Percentiles rank a stretch among this genome's conserved stretches.
These are phyloP conservation scores for Casuarius casuarius DNA, from an alignment of 2,113 vertebrate genomes.

Conservation along the genomic window DNA sequence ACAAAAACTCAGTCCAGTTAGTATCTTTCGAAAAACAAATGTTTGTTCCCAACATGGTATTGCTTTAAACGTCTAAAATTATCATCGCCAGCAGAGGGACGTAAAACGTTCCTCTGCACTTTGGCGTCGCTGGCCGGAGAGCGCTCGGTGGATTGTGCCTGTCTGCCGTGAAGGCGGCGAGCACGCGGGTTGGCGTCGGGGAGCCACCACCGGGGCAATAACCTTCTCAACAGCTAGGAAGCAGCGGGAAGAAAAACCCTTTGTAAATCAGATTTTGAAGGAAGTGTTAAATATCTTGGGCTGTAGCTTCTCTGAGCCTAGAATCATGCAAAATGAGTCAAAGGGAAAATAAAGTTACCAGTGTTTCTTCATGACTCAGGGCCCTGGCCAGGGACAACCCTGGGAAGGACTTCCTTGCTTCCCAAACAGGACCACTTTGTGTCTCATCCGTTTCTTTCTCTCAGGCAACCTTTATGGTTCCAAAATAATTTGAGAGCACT, in stretches of 20 bases:
- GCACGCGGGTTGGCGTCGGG: neutral
- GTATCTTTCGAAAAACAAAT: neutral
- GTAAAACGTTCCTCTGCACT: neutral
- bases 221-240: neutral
- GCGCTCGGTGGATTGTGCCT: neutral
- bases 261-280: neutral
- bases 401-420: constrained; percentile 41
- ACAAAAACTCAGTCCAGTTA: too few species aligned
- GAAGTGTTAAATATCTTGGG: neutral
- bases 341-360: constrained; percentile 55
- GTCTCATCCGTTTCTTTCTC: constrained; percentile 28
- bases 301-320: neutral
- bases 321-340: constrained; percentile 45
- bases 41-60: neutral
- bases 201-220: fast-evolving
- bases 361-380: constrained; percentile 6
- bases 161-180: too few species aligned
- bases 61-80: neutral
- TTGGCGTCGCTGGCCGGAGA: too few species aligned
- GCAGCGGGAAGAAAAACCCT: neutral
- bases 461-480: neutral
- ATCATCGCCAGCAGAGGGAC: neutral
- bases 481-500: neutral
- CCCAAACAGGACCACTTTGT: constrained; percentile 40
- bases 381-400: neutral